Evolutionary conservation across 2,888 invertebrate genomes (phyloP).

Genomic region (Rambutsinella grinnellia): DNA sequence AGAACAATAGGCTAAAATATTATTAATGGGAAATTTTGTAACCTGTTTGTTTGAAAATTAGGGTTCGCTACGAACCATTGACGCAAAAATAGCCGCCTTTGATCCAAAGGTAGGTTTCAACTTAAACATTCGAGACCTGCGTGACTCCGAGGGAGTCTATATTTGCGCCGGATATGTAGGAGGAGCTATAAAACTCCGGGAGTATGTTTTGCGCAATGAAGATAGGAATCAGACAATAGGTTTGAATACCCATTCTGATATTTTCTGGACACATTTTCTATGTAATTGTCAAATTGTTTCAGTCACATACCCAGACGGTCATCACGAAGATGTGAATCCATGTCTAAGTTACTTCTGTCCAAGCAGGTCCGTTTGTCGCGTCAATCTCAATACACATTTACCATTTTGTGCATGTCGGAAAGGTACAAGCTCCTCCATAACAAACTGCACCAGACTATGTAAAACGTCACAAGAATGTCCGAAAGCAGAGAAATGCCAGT

Average conservation of each 20-base stretch:
- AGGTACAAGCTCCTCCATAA: neutral
- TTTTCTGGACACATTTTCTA: no score
- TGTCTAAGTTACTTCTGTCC: slow-evolving; percentile 28
- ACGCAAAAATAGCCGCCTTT: slow-evolving; percentile 23
- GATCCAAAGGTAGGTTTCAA: slow-evolving; percentile 46
- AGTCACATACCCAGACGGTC: slow-evolving; percentile 27
- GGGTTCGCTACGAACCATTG: slow-evolving; percentile 23
- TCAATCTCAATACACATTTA: slow-evolving; percentile 32
- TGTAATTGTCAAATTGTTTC: neutral
- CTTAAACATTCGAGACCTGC: slow-evolving; percentile 17
- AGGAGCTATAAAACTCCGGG: slow-evolving; percentile 15
- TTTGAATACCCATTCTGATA: no score
- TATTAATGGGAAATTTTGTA: no score
- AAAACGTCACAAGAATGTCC: slow-evolving; percentile 38
- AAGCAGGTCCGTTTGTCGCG: slow-evolving; percentile 23
- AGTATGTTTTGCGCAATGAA: slow-evolving; percentile 26
- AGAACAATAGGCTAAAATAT: no score
- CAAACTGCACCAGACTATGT: slow-evolving; percentile 35
- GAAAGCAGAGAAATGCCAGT: slow-evolving; percentile 44
- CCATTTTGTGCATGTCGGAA: slow-evolving; percentile 40
- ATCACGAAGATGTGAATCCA: slow-evolving; percentile 29
- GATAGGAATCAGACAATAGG: slow-evolving; percentile 28
- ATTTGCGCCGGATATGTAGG: slow-evolving; percentile 26
- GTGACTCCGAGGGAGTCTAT: slow-evolving; percentile 33
- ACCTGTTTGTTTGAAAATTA: no score